Evolutionary conservation across 2,888 invertebrate species (phyloP).

Genomic region (Meghimatium bilineatum): DNA sequence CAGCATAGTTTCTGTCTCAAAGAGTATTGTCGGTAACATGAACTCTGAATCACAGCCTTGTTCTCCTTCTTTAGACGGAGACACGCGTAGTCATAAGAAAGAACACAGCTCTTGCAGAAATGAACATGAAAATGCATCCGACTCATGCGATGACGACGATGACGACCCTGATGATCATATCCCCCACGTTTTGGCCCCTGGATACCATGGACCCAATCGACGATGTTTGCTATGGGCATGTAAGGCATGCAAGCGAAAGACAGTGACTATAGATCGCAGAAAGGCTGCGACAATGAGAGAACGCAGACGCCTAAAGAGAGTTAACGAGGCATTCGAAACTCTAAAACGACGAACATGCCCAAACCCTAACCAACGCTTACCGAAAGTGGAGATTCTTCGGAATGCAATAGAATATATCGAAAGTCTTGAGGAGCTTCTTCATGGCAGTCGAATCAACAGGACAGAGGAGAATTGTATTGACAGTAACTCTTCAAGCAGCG

Average conservation of each 20-base stretch:
- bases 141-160: constrained; percentile 59
- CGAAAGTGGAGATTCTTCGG: constrained; percentile 97
- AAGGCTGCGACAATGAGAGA: constrained; percentile 98
- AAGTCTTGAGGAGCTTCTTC: constrained; percentile 78
- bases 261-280: constrained; percentile 94
- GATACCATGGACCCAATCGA: constrained; percentile 78
- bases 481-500: constrained; percentile 68
- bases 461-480: constrained; percentile 59
- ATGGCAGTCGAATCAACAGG: constrained; percentile 67
- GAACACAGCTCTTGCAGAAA: constrained; percentile 34
- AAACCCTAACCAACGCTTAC: constrained; percentile 95
- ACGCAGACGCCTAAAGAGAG: constrained; percentile 93
- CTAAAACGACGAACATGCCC: constrained; percentile 93
- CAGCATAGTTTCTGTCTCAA: neutral
- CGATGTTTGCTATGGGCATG: constrained; percentile 97
- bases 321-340: constrained; percentile 98
- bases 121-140: constrained; percentile 53
- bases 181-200: constrained; percentile 78
- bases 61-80: neutral
- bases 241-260: constrained; percentile 94
- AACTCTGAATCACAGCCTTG: constrained; percentile 17
- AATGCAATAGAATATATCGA: constrained; percentile 99
- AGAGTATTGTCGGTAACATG: neutral
- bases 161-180: constrained; percentile 67
- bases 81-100: neutral